Evolutionary conservation across 2,797 vertebrate species (phyloP).

Genomic region (Xyrichtys novacula): DNA sequence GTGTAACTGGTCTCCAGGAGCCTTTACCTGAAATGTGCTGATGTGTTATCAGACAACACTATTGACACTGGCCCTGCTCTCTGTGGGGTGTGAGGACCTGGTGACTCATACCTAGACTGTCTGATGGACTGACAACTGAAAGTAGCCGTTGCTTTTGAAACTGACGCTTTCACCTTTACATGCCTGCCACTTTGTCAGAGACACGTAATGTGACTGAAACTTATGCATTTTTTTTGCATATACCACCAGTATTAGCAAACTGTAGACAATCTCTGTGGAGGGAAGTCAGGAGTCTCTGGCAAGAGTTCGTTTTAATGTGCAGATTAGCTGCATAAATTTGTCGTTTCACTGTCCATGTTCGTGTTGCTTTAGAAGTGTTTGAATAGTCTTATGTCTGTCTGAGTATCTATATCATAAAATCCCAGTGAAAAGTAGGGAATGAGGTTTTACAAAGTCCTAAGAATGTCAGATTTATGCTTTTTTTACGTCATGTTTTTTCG

Average conservation of each 20-base stretch:
- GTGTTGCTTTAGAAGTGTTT: constrained; percentile 57
- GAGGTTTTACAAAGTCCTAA: constrained; percentile 41
- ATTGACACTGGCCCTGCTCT: constrained; percentile 67
- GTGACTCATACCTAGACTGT: constrained; percentile 81
- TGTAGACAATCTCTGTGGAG: constrained; percentile 74
- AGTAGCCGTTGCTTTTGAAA: constrained; percentile 86
- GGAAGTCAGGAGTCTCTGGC: constrained; percentile 57
- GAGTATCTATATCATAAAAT: constrained; percentile 39
- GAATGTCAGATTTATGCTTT: constrained; percentile 43
- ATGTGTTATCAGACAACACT: constrained; percentile 76
- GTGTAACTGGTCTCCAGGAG: constrained; percentile 49
- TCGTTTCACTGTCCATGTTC: constrained; percentile 69
- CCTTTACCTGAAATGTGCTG: constrained; percentile 69
- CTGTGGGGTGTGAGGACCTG: constrained; percentile 53
- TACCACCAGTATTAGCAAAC: constrained; percentile 78
- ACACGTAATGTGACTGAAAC: constrained; percentile 73
- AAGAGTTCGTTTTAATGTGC: constrained; percentile 55
- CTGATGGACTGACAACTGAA: constrained; percentile 80
- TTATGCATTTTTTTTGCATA: constrained; percentile 71
- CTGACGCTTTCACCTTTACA: constrained; percentile 66
- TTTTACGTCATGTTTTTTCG: constrained; percentile 37
- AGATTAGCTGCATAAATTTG: constrained; percentile 61
- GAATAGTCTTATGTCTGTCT: constrained; percentile 28
- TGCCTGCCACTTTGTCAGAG: constrained; percentile 61
- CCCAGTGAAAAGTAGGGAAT: constrained; percentile 33